Evolutionary conservation across 1,140 invertebrate species (phyloP), one percentile per base, ranked within the genome.

Genomic region (Drosophila bifasciata): DNA sequence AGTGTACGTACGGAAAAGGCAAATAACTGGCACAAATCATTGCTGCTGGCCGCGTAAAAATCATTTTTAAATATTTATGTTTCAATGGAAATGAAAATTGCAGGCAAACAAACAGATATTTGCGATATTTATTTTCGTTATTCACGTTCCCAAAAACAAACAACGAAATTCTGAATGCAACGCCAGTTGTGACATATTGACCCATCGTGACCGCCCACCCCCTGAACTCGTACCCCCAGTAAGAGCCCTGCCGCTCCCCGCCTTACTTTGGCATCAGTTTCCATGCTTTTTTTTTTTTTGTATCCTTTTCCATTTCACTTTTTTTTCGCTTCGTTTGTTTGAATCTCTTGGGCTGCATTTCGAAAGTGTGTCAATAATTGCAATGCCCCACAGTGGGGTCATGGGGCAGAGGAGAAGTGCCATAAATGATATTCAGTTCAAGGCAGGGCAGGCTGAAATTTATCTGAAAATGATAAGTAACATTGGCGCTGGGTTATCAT

Each of bases 61-160:
- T 85, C 44, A 68, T 72, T 76, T 88, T 88, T 79, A 88, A 86
- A 86, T 88, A 86, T 86, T 88, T 88, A 88, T 88, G 60, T 88
- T 83, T 83, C 61, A 83, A 71, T 88, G 83, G 52, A 79, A 76
- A 78, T 71, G 83, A 76, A 81, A 81, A 75, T 76, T 79, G 53
- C 62, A 52, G 32, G 43, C 28, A 17, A 59, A 55, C 70, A 60
- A 53, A 16, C 72, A 13, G 43, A 11, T 58, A 23, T 75, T 75
- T 58, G 61, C 77, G 39, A 64, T 79, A 85, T 84, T 59, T 52
- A 44, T 55, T 45, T 23, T 48, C 40, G 45, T 63, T 23, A 45
- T 75, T 59, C 46, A 52, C 59, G 51, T 80, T 59, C 28, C 28
- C 78, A 53, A 60, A 53, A 77, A 66, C 73, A 85, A 79, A 79